Percentiles rank a stretch among this genome's conserved stretches.
Conservation (phyloP, 2,797 vertebrate species). For the Diceros bicornis region DNA sequence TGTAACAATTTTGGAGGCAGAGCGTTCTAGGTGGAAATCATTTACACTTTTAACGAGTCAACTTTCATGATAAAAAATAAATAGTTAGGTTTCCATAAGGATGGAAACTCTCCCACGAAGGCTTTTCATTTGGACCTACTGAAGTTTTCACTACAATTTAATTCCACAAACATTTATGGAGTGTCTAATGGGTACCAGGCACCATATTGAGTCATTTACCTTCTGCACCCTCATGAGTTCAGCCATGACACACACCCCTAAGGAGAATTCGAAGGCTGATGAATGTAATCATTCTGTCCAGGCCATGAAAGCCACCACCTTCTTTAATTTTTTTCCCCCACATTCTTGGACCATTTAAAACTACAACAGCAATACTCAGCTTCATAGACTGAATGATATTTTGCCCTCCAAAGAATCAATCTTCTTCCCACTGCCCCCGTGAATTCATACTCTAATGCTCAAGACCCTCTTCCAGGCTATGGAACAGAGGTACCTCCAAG, state of each 20-base stretch:
- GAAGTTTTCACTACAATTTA: background rate
- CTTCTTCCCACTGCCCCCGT: background rate
- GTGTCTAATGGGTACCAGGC: background rate
- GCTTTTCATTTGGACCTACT: background rate
- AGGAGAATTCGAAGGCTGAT: background rate
- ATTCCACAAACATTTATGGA: background rate
- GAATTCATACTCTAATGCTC: background rate
- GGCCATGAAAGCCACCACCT: background rate
- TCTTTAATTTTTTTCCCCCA: background rate
- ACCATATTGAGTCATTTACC: background rate
- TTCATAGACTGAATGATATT: background rate
- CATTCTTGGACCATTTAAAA: background rate
- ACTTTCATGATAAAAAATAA: background rate
- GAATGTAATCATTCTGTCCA: background rate
- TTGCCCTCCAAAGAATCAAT: background rate
- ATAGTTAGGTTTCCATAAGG: background rate
- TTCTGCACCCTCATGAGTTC: too few relatives aligned
- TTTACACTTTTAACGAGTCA: background rate
- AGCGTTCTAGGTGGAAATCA: background rate
- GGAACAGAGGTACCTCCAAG: accelerated
- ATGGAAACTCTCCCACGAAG: background rate
- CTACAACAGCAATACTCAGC: background rate
- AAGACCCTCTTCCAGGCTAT: background rate
- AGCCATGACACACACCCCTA: background rate
- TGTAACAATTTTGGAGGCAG: background rate